These are phyloP conservation scores for Panagrolaimus sp. DNA, from an alignment of 1,140 invertebrate species.

Conservation along the genomic window DNA sequence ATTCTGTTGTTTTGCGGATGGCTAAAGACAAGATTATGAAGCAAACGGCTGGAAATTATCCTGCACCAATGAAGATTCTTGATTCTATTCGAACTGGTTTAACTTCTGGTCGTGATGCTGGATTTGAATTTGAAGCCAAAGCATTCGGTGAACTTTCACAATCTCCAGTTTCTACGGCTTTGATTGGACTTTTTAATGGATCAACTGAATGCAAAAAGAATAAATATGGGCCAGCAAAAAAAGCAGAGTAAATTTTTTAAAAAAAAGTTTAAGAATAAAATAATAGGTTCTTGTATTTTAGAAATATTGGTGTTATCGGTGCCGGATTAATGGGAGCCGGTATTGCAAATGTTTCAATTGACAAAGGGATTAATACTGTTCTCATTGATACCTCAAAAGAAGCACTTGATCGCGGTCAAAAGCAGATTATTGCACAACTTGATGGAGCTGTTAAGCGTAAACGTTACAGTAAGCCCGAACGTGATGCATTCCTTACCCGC, in stretches of 20 bases:
- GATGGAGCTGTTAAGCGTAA: constrained; percentile 73
- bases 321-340: constrained; percentile 96
- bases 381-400: constrained; percentile 81
- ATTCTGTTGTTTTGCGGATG: constrained; percentile 80
- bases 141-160: constrained; percentile 80
- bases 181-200: constrained; percentile 87
- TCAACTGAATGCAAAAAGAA: constrained; percentile 98
- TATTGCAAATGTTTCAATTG: constrained; percentile 91
- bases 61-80: constrained; percentile 78
- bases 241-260: constrained; percentile 68
- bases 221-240: constrained; percentile 77
- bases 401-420: constrained; percentile 78
- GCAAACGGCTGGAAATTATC: constrained; percentile 84
- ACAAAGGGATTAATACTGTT: constrained; percentile 83
- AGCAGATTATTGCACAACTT: constrained; percentile 81
- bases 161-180: constrained; percentile 82
- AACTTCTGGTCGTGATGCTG: constrained; percentile 74
- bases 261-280: too few relatives aligned
- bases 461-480: constrained; percentile 60
- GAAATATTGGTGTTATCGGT: constrained; percentile 77
- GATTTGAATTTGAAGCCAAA: constrained; percentile 79
- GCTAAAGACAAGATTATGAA: constrained; percentile 86
- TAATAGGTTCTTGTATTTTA: too few relatives aligned
- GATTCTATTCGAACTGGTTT: constrained; percentile 79
- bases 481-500: constrained; percentile 73